A percentile compares a stretch with the other conserved stretches of the same genome.
phyloP scores from a whole-genome alignment of 2,888 invertebrate genomes.

The Ecliptopera silaceata region DNA sequence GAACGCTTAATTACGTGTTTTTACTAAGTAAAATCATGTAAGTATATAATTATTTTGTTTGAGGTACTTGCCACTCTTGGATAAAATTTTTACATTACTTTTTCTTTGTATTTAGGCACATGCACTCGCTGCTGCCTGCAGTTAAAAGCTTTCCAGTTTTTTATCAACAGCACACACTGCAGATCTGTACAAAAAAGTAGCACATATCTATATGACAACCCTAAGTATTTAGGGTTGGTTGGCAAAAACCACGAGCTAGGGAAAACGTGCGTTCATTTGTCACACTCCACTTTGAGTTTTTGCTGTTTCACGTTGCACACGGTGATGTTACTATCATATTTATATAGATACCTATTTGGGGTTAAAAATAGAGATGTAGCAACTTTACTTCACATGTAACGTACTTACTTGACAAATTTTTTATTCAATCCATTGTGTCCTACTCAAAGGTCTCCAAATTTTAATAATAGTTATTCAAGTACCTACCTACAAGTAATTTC shows the following conservation, averaged over 20 bases:
- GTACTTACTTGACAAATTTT: no score
- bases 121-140: no score
- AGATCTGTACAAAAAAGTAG: neutral
- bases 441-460: no score
- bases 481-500: no score
- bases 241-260: slow-evolving; percentile 26
- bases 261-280: slow-evolving; percentile 31
- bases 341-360: slow-evolving; percentile 1
- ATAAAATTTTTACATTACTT: no score
- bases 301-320: slow-evolving; percentile 22
- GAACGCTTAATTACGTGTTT: no score
- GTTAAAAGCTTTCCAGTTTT: neutral
- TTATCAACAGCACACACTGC: neutral
- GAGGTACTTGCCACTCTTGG: no score
- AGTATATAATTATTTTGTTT: no score
- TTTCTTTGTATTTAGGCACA: no score
- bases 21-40: no score
- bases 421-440: no score
- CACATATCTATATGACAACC: slow-evolving; percentile 24
- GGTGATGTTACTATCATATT: slow-evolving; percentile 19
- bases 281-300: slow-evolving; percentile 28
- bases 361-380: slow-evolving; percentile 3
- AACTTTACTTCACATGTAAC: slow-evolving; percentile 8
- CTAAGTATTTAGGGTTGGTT: slow-evolving; percentile 22
- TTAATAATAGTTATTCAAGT: no score